Conservation (phyloP, 2,113 vertebrate species). For the Sakesphorus luctuosus region DNA sequence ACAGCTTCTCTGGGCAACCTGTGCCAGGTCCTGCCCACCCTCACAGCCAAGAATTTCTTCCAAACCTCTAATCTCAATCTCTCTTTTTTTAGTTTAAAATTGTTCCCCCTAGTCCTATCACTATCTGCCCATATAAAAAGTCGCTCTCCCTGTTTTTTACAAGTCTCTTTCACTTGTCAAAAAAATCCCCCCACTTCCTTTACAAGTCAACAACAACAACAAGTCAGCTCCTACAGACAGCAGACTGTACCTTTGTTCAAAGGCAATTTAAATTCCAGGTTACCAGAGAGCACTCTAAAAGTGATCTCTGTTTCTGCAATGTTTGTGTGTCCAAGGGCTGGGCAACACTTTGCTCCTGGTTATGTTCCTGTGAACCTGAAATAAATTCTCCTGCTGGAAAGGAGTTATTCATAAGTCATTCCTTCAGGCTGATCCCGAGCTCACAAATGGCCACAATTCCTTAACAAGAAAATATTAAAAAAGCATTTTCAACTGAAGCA, state of each 20-base stretch:
- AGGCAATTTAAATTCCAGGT: not conserved
- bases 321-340: not conserved
- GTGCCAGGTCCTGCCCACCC: not conserved
- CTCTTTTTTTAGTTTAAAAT: not conserved
- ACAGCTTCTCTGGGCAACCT: not conserved
- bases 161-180: not conserved
- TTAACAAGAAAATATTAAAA: not conserved
- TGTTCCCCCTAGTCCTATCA: not conserved
- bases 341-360: not conserved
- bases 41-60: not conserved
- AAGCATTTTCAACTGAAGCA: not conserved
- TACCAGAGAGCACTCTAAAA: not conserved
- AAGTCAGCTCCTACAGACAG: fast-evolving
- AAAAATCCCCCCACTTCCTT: not conserved
- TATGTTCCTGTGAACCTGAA: not conserved
- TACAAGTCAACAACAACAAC: not conserved
- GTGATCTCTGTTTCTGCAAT: not conserved
- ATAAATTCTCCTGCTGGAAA: not conserved
- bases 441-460: not conserved
- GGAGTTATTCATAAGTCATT: not conserved
- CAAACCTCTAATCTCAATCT: not conserved
- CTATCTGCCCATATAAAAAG: not conserved
- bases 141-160: not conserved
- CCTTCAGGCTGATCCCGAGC: not conserved
- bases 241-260: not conserved